Conservation (phyloP, 2,113 vertebrate genomes). For the Oryzias curvinotus region DNA sequence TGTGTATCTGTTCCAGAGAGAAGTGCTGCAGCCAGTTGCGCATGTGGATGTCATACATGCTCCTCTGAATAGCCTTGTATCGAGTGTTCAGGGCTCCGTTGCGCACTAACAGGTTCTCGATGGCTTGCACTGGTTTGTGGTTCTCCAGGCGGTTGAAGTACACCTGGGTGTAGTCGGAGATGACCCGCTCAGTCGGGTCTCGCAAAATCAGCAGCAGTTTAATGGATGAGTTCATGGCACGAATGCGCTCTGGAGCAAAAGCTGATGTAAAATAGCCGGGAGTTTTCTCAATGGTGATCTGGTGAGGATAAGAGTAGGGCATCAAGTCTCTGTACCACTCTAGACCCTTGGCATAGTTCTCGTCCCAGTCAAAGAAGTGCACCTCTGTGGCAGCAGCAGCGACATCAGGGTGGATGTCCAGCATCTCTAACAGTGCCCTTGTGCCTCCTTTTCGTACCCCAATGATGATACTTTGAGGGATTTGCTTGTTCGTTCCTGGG, state of each 20-base stretch:
- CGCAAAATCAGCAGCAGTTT: conserved; percentile 89
- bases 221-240: conserved; percentile 90
- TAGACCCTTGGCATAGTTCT: conserved; percentile 89
- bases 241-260: conserved; percentile 86
- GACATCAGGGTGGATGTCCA: conserved; percentile 91
- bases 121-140: conserved; percentile 90
- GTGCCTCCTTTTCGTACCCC: conserved; percentile 93
- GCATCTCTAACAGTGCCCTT: conserved; percentile 89
- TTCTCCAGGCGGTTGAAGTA: conserved; percentile 92
- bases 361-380: conserved; percentile 95
- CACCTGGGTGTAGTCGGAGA: conserved; percentile 95
- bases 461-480: conserved; percentile 91
- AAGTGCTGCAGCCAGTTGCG: conserved; percentile 90
- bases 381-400: conserved; percentile 91
- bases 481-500: conserved; percentile 81
- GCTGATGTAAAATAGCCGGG: conserved; percentile 92
- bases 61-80: conserved; percentile 93
- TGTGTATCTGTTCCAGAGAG: conserved; percentile 88
- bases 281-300: conserved; percentile 94
- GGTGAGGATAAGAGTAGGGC: conserved; percentile 89
- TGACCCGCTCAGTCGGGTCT: conserved; percentile 89
- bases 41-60: conserved; percentile 90
- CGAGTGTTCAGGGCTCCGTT: conserved; percentile 87
- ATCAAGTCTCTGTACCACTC: conserved; percentile 91
- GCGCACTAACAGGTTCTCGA: conserved; percentile 90